Conservation (phyloP, 2,797 vertebrate genomes). For the Spinibarbus caldwelli region DNA sequence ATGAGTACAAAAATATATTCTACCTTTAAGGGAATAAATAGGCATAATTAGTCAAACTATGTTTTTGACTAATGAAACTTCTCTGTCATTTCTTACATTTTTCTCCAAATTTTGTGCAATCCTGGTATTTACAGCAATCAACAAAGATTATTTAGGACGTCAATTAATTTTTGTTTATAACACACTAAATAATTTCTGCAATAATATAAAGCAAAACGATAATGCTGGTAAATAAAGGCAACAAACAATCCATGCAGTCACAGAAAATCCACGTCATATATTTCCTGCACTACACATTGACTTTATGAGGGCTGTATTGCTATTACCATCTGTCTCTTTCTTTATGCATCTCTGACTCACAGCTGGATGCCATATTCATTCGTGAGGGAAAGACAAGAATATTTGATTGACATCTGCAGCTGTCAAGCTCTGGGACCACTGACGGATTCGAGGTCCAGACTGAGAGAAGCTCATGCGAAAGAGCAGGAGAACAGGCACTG, state of each 20-base stretch:
- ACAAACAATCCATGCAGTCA: neutral
- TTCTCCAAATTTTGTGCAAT: neutral
- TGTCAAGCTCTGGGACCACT: conserved; percentile 35
- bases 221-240: neutral
- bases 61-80: too few relatives aligned
- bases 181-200: too few relatives aligned
- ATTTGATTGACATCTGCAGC: conserved; percentile 52
- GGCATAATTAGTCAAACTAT: neutral
- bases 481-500: neutral
- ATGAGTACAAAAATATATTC: too few relatives aligned
- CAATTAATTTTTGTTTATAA: neutral
- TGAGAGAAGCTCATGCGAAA: conserved; percentile 12
- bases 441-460: conserved; percentile 25
- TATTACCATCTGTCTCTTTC: conserved; percentile 33
- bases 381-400: conserved; percentile 21
- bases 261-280: neutral
- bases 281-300: conserved; percentile 27
- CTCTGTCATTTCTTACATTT: neutral
- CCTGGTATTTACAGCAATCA: neutral
- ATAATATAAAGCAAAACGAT: conserved; percentile 2
- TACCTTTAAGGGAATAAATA: neutral
- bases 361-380: conserved; percentile 30
- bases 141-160: neutral
- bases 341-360: conserved; percentile 16
- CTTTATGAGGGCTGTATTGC: conserved; percentile 36